Percentiles rank a stretch among this genome's conserved stretches.
phyloP scores from a whole-genome alignment of 30 jellyfish, hydroid and myxozoan genomes.

The Calvadosia cruxmelitensis region DNA sequence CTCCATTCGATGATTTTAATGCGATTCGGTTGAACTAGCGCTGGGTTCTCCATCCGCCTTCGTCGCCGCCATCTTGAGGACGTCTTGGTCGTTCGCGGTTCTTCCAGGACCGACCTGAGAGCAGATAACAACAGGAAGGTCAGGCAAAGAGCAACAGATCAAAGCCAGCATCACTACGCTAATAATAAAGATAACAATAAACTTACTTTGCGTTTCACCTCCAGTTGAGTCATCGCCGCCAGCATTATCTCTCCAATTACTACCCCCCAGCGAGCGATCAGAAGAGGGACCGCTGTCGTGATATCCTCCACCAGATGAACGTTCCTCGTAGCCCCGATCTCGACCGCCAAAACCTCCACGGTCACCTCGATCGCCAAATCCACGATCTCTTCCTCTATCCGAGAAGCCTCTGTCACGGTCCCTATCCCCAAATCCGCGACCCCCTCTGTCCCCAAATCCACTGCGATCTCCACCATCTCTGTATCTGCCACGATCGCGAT shows the following conservation, averaged over 20 bases:
- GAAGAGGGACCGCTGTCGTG: neutral
- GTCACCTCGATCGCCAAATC: constrained; percentile 53
- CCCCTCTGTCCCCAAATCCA: constrained; percentile 50
- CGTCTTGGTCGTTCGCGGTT: neutral
- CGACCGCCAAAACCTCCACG: constrained; percentile 9
- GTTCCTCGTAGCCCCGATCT: too few relatives aligned
- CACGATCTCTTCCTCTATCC: constrained; percentile 52
- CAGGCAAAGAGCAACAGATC: neutral
- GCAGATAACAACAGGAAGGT: neutral
- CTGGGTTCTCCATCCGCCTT: neutral
- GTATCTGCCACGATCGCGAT: constrained; percentile 7
- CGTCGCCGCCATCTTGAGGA: neutral
- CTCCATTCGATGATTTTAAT: too few relatives aligned
- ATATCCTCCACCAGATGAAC: neutral
- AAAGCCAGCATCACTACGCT: too few relatives aligned
- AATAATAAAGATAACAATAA: too few relatives aligned
- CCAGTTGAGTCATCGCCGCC: neutral
- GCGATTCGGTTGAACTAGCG: neutral
- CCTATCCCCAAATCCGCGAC: constrained; percentile 52
- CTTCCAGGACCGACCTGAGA: neutral
- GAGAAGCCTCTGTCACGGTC: constrained; percentile 10
- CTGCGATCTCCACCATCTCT: constrained; percentile 51
- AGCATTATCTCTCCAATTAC: neutral
- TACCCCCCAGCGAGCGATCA: neutral
- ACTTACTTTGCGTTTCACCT: neutral